phyloP scores from a whole-genome alignment of 2,797 vertebrate genomes.

The Melanotaenia pygmaea region DNA sequence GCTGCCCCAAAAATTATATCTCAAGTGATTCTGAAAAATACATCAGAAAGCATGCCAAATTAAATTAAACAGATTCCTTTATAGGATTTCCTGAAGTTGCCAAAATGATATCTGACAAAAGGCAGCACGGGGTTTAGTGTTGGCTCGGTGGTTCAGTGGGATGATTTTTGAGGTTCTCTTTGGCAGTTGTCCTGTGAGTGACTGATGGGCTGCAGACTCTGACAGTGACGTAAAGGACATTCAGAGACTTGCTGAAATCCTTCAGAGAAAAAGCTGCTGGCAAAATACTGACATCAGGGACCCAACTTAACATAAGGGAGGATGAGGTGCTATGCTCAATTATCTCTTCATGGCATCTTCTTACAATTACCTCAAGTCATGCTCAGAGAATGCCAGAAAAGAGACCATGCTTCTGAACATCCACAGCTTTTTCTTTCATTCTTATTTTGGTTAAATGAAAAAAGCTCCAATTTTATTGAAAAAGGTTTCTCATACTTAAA shows the following conservation, averaged over 20 bases:
- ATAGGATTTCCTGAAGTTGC: conserved; percentile 12
- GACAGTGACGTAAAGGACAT: conserved; percentile 62
- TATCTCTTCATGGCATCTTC: conserved; percentile 43
- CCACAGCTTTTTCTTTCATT: not conserved
- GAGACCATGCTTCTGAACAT: conserved; percentile 37
- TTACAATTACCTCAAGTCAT: conserved; percentile 36
- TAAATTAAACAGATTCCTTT: conserved; percentile 32
- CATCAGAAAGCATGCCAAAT: conserved; percentile 31
- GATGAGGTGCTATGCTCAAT: conserved; percentile 52
- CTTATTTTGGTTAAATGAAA: not conserved
- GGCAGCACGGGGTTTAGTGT: conserved; percentile 23
- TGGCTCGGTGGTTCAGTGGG: conserved; percentile 42
- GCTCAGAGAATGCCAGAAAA: conserved; percentile 38
- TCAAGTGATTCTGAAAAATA: conserved; percentile 43
- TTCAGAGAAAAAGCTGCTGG: conserved; percentile 32
- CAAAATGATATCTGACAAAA: conserved; percentile 31
- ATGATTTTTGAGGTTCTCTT: conserved; percentile 47
- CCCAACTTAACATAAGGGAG: conserved; percentile 47
- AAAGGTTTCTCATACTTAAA: conserved; percentile 25
- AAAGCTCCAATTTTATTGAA: not conserved
- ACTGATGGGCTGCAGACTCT: conserved; percentile 56
- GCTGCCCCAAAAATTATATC: conserved; percentile 29
- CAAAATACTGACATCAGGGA: conserved; percentile 48
- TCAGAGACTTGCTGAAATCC: conserved; percentile 47
- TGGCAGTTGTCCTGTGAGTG: conserved; percentile 63